A percentile compares a stretch with the other conserved stretches of the same genome.
Conservation (phyloP, 2,797 vertebrate genomes). For the Muraenolepis orangiensis region DNA sequence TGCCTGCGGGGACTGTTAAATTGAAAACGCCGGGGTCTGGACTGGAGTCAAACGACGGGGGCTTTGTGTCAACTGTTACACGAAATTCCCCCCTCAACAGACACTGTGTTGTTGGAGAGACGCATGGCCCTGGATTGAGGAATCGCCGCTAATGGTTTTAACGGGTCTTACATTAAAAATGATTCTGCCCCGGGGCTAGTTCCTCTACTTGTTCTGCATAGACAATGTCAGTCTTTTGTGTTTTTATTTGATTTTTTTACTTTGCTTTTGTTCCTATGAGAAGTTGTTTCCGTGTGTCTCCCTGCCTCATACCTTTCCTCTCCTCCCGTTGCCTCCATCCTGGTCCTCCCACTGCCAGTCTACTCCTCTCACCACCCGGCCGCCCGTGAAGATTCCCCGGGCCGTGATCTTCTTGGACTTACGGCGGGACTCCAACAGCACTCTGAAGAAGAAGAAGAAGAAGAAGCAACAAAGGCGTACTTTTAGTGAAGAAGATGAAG, state of each 20-base stretch:
- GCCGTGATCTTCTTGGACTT: slow-evolving; percentile 99
- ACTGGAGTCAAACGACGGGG: slow-evolving; percentile 51
- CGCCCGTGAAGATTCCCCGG: slow-evolving; percentile 95
- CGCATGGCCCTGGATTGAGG: neutral
- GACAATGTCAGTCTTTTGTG: neutral
- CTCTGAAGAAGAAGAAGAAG: slow-evolving; percentile 72
- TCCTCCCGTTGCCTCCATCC: slow-evolving; percentile 95
- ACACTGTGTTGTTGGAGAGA: slow-evolving; percentile 11
- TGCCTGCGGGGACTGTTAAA: slow-evolving; percentile 59
- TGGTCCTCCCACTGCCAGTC: slow-evolving; percentile 99
- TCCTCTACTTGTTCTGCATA: neutral
- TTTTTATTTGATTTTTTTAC: neutral
- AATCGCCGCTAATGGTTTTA: neutral
- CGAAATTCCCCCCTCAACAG: slow-evolving; percentile 43
- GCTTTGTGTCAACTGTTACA: slow-evolving; percentile 47
- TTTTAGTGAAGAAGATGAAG: neutral
- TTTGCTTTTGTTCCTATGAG: neutral
- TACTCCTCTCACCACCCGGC: slow-evolving; percentile 94
- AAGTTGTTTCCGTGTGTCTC: neutral
- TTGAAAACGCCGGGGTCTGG: slow-evolving; percentile 52
- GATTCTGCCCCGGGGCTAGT: neutral
- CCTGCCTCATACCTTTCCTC: slow-evolving; percentile 85
- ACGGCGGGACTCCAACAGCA: slow-evolving; percentile 94
- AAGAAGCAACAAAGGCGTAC: slow-evolving; percentile 15
- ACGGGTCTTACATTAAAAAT: neutral